Conservation (phyloP, 2,888 invertebrate species). For the Amblyjoppa fuscipennis region DNA sequence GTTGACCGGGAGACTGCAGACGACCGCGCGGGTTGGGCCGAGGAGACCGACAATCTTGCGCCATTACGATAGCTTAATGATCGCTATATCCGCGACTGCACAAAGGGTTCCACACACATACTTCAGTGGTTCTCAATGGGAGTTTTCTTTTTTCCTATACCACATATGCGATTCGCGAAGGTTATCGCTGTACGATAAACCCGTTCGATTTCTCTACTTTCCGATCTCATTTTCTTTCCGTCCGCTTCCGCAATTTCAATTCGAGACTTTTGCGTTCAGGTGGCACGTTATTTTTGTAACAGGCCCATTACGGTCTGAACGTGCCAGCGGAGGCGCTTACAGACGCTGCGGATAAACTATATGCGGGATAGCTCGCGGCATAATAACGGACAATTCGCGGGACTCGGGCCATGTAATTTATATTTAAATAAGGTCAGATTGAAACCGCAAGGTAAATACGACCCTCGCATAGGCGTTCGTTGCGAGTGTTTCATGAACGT, state of each 20-base stretch:
- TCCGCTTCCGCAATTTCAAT: slow-evolving; percentile 38
- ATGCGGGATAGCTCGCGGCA: slow-evolving; percentile 43
- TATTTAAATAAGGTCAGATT: slow-evolving; percentile 84
- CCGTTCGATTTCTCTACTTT: slow-evolving; percentile 16
- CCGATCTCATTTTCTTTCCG: neutral
- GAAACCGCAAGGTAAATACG: slow-evolving; percentile 84
- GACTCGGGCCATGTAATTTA: slow-evolving; percentile 79
- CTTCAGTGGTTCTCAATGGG: slow-evolving; percentile 75
- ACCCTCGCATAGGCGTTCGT: slow-evolving; percentile 71
- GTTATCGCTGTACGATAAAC: neutral
- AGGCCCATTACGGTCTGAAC: slow-evolving; percentile 43
- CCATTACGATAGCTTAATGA: slow-evolving; percentile 81
- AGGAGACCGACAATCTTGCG: slow-evolving; percentile 80
- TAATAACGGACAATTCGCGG: slow-evolving; percentile 62
- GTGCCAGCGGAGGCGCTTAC: neutral
- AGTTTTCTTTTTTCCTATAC: neutral
- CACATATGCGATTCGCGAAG: neutral
- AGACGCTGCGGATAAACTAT: slow-evolving; percentile 17
- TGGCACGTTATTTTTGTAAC: slow-evolving; percentile 52
- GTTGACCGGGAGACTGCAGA: slow-evolving; percentile 59
- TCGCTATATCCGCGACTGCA: slow-evolving; percentile 78
- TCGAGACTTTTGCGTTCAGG: slow-evolving; percentile 21
- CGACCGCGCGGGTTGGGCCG: slow-evolving; percentile 66
- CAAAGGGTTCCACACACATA: slow-evolving; percentile 73
- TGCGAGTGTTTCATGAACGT: slow-evolving; percentile 58